Conservation (phyloP, 30 jellyfish, hydroid and myxozoan species). For the Pelagia noctiluca region DNA sequence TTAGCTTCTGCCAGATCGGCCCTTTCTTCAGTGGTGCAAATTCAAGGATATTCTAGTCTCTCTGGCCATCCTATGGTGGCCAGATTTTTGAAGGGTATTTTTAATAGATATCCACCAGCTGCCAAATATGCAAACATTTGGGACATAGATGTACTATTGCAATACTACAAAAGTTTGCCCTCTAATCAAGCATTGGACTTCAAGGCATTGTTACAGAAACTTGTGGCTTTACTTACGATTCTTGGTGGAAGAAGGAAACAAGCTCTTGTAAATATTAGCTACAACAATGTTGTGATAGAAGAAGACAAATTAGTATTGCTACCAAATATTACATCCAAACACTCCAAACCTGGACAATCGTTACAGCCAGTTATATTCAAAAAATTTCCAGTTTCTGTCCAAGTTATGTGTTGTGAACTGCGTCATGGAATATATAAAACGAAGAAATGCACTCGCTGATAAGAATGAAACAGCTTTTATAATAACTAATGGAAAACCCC, state of each 20-base stretch:
- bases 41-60: constrained; percentile 14
- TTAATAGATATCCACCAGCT: constrained; percentile 37
- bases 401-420: constrained; percentile 3
- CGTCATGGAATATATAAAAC: constrained; percentile 2
- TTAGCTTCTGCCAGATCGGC: constrained; percentile 39
- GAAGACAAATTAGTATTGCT: constrained; percentile 11
- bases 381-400: not conserved
- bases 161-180: constrained; percentile 4
- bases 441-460: constrained; percentile 2
- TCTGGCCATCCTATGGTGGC: constrained; percentile 39
- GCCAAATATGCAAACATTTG: constrained; percentile 37
- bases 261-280: not conserved
- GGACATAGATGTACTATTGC: constrained; percentile 38
- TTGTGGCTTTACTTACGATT: constrained; percentile 6
- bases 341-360: constrained; percentile 32
- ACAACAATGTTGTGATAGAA: not conserved
- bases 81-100: constrained; percentile 46
- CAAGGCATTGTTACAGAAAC: constrained; percentile 18
- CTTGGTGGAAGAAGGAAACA: constrained; percentile 30
- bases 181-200: not conserved
- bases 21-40: constrained; percentile 9
- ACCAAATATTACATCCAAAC: not conserved
- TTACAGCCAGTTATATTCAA: constrained; percentile 2
- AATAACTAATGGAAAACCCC: constrained; percentile 1
- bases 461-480: not conserved